These are phyloP conservation scores for Apistogramma diplotaenia DNA, from an alignment of 2,113 vertebrate species.

Conservation along the genomic window DNA sequence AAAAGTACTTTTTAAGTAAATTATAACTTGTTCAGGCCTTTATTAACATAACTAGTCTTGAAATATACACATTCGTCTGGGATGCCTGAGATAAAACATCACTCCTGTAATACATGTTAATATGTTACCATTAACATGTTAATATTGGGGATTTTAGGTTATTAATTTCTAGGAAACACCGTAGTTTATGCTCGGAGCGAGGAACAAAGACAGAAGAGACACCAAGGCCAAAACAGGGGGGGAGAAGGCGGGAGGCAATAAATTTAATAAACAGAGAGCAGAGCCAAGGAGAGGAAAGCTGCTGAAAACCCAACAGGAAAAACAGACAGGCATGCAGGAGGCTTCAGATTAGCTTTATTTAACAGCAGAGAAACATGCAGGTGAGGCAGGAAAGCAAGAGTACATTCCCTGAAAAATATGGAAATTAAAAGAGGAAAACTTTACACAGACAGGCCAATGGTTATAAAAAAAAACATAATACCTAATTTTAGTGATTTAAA, in stretches of 20 bases:
- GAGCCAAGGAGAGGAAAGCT: constrained; percentile 9
- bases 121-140: neutral
- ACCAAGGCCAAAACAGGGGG: neutral
- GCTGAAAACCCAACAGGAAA: constrained; percentile 17
- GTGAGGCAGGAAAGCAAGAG: constrained; percentile 28
- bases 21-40: too few species aligned
- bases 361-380: constrained; percentile 43
- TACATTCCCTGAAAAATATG: neutral
- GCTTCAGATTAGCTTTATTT: constrained; percentile 60
- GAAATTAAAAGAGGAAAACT: neutral
- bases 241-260: neutral
- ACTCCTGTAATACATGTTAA: neutral
- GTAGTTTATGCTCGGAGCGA: neutral
- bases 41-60: too few species aligned
- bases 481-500: constrained; percentile 4
- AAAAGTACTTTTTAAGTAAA: too few species aligned
- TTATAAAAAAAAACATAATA: neutral
- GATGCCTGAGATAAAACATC: neutral
- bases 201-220: neutral
- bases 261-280: constrained; percentile 23
- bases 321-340: constrained; percentile 63
- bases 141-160: neutral
- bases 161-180: neutral
- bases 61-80: too few species aligned
- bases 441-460: neutral